Percentiles rank a stretch among this genome's conserved stretches.
Conservation (phyloP, 1,140 invertebrate genomes). For the Coenobita brevimanus region DNA sequence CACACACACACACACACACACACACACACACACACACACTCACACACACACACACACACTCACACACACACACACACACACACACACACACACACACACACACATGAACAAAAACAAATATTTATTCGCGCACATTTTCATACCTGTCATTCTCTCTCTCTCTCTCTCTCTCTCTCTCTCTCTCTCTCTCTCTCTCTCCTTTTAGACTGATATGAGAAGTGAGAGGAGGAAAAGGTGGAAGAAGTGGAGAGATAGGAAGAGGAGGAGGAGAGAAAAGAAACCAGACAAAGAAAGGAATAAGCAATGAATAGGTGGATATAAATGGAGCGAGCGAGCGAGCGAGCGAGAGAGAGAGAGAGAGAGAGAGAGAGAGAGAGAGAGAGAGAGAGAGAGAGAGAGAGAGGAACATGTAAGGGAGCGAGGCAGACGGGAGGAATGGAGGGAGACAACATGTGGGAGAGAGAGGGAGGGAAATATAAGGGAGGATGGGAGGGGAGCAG, state of each 20-base stretch:
- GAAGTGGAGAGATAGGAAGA: not conserved
- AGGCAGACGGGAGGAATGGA: not conserved
- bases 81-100: too few species aligned
- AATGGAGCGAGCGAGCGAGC: not conserved
- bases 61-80: too few species aligned
- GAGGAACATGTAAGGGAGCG: not conserved
- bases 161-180: too few species aligned
- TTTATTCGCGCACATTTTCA: too few species aligned
- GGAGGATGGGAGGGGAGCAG: too few species aligned
- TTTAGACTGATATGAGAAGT: not conserved
- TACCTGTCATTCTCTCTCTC: too few species aligned
- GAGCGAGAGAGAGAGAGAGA: not conserved
- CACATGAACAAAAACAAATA: too few species aligned
- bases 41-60: too few species aligned
- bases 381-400: not conserved
- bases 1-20: too few species aligned
- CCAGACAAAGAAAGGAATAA: not conserved
- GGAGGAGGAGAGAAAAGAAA: not conserved
- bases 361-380: not conserved
- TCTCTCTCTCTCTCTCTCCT: too few species aligned
- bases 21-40: too few species aligned
- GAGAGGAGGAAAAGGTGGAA: not conserved
- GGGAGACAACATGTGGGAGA: not conserved
- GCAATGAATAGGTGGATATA: not conserved
- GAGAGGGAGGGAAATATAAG: too few species aligned